Base-by-base conservation (phyloP, 2,888 invertebrate species). In the Sarcophaga caerulescens region DNA sequence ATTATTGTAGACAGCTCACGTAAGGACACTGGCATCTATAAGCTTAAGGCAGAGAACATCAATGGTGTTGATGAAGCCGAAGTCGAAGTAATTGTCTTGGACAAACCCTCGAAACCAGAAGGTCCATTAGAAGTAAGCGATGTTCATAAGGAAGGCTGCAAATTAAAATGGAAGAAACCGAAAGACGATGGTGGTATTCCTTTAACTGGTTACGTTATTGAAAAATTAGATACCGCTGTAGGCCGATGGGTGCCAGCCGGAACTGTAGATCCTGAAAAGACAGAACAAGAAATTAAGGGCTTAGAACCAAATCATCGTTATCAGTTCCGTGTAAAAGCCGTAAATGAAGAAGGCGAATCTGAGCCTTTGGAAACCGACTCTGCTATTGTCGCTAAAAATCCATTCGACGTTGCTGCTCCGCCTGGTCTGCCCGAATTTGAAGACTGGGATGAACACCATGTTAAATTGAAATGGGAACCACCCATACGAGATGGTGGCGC, bases 311-410 rank as follows among this genome's bases (percentile, higher is more conserved):
- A 98, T 88, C 97, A 98, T 93, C 97, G 98, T 85, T 99, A 99
- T 94, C 97, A 99, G 92, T 99, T 99, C 95, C 95, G 99, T 84
- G 98, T 99, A 0, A 98, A 97, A 91, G 99, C 99, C 10, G 95
- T 98, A 12, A 99, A 99, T 93, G 98, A 98, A 91, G 98, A 99
- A 93, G 99, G 99, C 5, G 98, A 98, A 93, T 99, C 99, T 0
- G 99, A 99, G 90, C 98, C 99, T 8, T 93, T 99, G 68, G 97
- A 97, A 89, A 97, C 98, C 0, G 98, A 98, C 90, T 95, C 96
- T 57, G 95, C 97, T 0, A 97, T 97, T 83, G 93, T 98, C 14
- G 99, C 99, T 77, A 99, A 99, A 94, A 99, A 99, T 95, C 99
- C 99, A 23, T 99, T 96, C 94, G 99, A 98, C 93, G 94, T 96